Evolutionary conservation across 2,797 vertebrate species (phyloP), one percentile per base, ranked within the genome.

Genomic region (Onychomys torridus): DNA sequence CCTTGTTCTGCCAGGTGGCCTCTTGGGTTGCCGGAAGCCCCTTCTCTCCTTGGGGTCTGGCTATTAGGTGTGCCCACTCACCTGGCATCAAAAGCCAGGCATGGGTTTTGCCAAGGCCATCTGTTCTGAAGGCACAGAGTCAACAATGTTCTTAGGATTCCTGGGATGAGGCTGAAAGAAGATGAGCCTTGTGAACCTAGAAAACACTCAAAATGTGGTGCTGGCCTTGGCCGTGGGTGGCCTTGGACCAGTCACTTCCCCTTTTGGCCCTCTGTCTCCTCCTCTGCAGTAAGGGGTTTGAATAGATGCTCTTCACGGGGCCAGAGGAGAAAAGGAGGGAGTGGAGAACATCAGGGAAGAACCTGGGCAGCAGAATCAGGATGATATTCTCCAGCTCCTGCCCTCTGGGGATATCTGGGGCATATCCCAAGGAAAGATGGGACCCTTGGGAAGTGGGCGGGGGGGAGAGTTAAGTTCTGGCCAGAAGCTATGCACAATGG

Each of bases 101-200:
- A 23, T 23, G 81, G 77, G 19, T 34, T 88, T 57, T 93, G 71
- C 92, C 89, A 40, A 81, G 29, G 63, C 94, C 96, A 73, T 96
- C 92, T 98, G 92, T 81, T 81, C 73, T 55, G 63, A 84, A 27
- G 32, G 3, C 57, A 27, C 27, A 4, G 17, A 67, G 71, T 78
- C 79, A 81, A 81, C 61, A 14, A 6, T 43, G n/a, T 13, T 37
- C 71, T 91, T 49, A 0, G 77, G 32, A 23, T 21, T 76, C 85
- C 16, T 19, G 52, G 34, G 46, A 63, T 23, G 12, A 77, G 7
- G 91, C 17, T 32, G 43, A 16, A 17, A 32, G 40, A 13, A 27
- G 49, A 63, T 55, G 23, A 57, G n/a, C 84, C 89, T n/a, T 32
- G 29, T 3, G 57, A 95, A 52, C 43, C 19, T 37, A 76, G 23